Evolutionary conservation across 1,140 invertebrate genomes (phyloP), one percentile per base, ranked within the genome.

Genomic region (Meteorus sp.): DNA sequence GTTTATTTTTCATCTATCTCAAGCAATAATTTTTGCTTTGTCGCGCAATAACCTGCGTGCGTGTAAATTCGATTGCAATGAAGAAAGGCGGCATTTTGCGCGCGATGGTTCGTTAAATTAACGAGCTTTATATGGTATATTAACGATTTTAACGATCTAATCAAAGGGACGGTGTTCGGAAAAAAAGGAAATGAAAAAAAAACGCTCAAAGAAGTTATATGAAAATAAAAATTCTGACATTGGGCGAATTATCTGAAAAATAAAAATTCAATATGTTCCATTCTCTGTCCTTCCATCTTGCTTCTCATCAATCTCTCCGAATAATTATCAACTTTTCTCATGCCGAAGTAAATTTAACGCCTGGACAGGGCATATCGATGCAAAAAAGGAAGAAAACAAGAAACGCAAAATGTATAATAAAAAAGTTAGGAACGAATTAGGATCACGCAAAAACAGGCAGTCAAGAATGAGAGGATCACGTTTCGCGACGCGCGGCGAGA

Each of bases 401-500:
- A 23, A 23, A 11, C 25, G 43, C n/a, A n/a, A n/a, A n/a, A n/a
- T n/a, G n/a, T n/a, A n/a, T n/a, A n/a, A n/a, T n/a, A n/a, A n/a
- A n/a, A n/a, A n/a, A n/a, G n/a, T n/a, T n/a, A n/a, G n/a, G n/a
- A n/a, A n/a, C n/a, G n/a, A n/a, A n/a, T n/a, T n/a, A n/a, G n/a
- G n/a, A n/a, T n/a, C n/a, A 45, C 13, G 20, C 8, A 8, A 45
- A 23, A 45, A 50, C 5, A 39, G 20, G 59, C 60, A 56, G 59
- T 45, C 25, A 19, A 41, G 44, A 52, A 31, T 52, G n/a, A 62
- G 60, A 54, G 25, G 27, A 43, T 39, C 52, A 55, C 56, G 62
- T 73, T 65, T 70, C n/a, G 64, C 68, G 65, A 63, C 56, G 75
- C n/a, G 68, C 76, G 76, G 77, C 64, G 39, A 78, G 72, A 78